These are phyloP conservation scores for Protonibea diacanthus DNA, from an alignment of 2,797 vertebrate species.

Conservation along the genomic window DNA sequence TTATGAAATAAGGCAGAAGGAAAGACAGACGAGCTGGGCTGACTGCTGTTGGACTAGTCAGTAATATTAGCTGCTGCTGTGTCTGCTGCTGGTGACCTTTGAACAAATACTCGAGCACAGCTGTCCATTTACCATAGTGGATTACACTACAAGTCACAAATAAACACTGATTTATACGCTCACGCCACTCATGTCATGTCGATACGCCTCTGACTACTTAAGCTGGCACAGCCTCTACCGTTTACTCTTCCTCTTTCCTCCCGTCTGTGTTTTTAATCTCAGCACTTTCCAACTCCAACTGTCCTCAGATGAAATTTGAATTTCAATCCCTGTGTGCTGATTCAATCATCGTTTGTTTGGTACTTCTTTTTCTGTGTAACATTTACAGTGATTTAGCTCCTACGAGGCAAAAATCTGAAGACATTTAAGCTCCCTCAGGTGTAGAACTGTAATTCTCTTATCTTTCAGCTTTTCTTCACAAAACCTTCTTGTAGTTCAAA, in stretches of 20 bases:
- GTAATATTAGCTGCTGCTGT: too few species aligned
- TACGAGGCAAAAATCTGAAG: neutral
- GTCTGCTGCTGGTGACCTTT: too few species aligned
- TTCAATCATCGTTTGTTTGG: neutral
- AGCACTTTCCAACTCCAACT: neutral
- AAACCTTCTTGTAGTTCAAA: conserved; percentile 8
- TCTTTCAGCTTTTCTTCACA: conserved; percentile 10
- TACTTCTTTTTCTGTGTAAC: too few species aligned
- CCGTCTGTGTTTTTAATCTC: conserved; percentile 18
- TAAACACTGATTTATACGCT: too few species aligned
- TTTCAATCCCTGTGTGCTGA: neutral
- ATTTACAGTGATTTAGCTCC: conserved; percentile 1
- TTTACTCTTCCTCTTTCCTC: neutral
- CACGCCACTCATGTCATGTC: too few species aligned
- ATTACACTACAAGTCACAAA: too few species aligned
- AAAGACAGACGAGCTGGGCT: too few species aligned
- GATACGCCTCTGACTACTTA: neutral
- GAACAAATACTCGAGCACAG: too few species aligned
- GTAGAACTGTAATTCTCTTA: neutral
- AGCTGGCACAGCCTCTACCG: conserved; percentile 4
- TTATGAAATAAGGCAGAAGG: too few species aligned
- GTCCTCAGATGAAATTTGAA: neutral
- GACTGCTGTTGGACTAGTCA: too few species aligned
- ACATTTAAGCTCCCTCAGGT: neutral
- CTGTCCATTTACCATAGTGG: too few species aligned